Evolutionary conservation across 2,797 vertebrate genomes (phyloP), one percentile per base, ranked within the genome.

Genomic region (Xenentodon cancila): DNA sequence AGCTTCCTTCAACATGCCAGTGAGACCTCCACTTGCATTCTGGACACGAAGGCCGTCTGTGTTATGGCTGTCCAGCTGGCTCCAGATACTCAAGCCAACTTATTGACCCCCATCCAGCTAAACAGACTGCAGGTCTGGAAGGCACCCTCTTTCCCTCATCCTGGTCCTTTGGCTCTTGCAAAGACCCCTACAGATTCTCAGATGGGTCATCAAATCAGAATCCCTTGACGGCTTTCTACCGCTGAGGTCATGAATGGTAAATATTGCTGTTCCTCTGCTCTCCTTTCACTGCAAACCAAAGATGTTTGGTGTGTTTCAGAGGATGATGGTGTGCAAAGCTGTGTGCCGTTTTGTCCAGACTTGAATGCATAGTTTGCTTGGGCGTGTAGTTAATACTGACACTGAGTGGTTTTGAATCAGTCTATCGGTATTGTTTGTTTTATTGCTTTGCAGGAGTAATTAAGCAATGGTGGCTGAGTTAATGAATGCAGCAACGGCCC

Each of bases 181-280:
- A 68, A 79, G 79, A 73, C 79, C 79, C 73, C 51, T 52, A 54
- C 81, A 79, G 83, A 85, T 82, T 57, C 84, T 90, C 85, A 89
- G 89, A 91, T 81, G 88, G 85, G 80, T 86, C 84, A 89, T 89
- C 90, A 91, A 91, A 91, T 86, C 84, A 84, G 81, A 84, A 70
- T 58, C 80, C 40, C 74, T 71, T 57, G 46, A 61, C 50, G 79
- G 58, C 68, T 78, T 79, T 77, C 80, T 34, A 60, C 73, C 75
- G 59, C 63, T 60, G 53, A 86, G 77, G 82, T 87, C 82, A 76
- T 87, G 67, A 87, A 86, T 82, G 85, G 78, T 81, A 86, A 80
- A 84, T 76, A 75, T 77, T 64, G 52, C 48, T 40, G 68, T 73
- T 71, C 80, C 74, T 16, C 58, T 55, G 71, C 77, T 67, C 57